Percentiles rank a stretch among this genome's conserved stretches.
These are phyloP conservation scores for Muscicapa comitata DNA, from an alignment of 2,797 vertebrate species.

Conservation along the genomic window DNA sequence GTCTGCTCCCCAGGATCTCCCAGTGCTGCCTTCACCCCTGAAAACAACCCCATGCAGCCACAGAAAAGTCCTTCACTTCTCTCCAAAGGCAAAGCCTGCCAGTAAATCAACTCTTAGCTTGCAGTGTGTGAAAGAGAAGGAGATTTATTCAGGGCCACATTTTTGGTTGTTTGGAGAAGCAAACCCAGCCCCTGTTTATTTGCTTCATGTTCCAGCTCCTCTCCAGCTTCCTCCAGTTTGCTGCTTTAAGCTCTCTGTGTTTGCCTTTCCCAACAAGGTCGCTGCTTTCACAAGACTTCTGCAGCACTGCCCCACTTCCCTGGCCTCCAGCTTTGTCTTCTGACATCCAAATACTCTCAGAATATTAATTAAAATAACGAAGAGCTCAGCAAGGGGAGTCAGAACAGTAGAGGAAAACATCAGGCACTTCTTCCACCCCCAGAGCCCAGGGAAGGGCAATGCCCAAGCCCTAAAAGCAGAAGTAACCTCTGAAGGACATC, in stretches of 20 bases:
- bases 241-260: slow-evolving; percentile 32
- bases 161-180: neutral
- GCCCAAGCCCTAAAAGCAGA: neutral
- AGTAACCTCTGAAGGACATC: neutral
- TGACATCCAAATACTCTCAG: neutral
- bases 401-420: neutral
- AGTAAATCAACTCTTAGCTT: neutral
- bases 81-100: neutral
- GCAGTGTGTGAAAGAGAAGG: neutral
- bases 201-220: neutral
- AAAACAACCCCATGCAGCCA: neutral
- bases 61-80: neutral
- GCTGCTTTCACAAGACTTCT: slow-evolving; percentile 50
- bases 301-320: neutral
- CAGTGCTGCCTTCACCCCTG: neutral
- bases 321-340: slow-evolving; percentile 12
- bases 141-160: neutral
- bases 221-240: neutral
- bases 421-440: neutral
- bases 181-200: neutral
- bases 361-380: slow-evolving; percentile 21
- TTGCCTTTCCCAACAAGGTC: slow-evolving; percentile 41
- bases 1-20: neutral
- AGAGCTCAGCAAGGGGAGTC: neutral
- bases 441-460: neutral